Conservation (phyloP, 2,888 invertebrate species). For the Cerastis rubricosa region DNA sequence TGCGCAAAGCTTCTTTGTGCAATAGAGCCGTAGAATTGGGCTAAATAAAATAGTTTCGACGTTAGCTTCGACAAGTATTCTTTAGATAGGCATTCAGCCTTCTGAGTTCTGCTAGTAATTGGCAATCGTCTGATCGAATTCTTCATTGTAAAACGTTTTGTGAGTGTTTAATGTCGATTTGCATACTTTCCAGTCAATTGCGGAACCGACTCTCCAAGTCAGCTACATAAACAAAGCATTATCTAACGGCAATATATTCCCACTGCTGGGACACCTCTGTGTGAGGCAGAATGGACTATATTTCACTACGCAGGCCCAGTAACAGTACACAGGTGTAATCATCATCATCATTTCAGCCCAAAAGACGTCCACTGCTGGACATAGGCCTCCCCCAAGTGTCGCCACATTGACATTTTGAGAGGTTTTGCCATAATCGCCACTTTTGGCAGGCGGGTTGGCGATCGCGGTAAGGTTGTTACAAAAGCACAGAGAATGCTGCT, state of each 20-base stretch:
- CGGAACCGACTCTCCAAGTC: not conserved
- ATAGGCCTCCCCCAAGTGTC: too few species aligned
- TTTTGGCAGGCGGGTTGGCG: too few species aligned
- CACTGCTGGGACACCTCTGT: not conserved
- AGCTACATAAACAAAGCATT: not conserved
- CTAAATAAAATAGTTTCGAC: conserved; percentile 40
- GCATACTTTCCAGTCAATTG: conserved; percentile 11
- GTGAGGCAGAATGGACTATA: not conserved
- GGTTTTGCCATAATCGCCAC: too few species aligned
- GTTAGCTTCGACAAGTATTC: conserved; percentile 4
- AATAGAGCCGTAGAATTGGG: conserved; percentile 38
- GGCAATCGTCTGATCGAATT: conserved; percentile 25
- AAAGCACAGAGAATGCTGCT: too few species aligned
- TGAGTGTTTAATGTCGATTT: conserved; percentile 11
- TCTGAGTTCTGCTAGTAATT: conserved; percentile 32
- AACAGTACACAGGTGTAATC: too few species aligned
- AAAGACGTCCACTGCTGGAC: too few species aligned
- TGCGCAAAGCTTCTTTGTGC: conserved; percentile 14
- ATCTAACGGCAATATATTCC: not conserved
- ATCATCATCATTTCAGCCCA: too few species aligned
- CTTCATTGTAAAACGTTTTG: not conserved
- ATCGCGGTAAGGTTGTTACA: too few species aligned
- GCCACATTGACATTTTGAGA: too few species aligned
- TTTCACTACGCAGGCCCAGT: not conserved
- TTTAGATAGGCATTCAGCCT: conserved; percentile 28